phyloP scores from a whole-genome alignment of 2,113 vertebrate genomes.

The Alces alces region DNA sequence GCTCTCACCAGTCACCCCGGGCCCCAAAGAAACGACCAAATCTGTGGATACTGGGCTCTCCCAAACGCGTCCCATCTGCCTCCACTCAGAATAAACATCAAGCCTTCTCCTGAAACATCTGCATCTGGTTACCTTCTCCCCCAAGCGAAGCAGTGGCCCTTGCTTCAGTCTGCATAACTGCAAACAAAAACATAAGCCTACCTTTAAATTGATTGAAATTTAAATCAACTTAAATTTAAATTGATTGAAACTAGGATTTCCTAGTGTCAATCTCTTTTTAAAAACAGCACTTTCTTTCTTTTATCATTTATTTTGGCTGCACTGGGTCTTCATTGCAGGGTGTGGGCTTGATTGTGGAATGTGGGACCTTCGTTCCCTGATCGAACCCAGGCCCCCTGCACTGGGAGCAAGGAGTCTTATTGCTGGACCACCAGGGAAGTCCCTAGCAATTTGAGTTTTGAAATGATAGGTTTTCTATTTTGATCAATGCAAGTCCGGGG shows the following conservation, averaged over 20 bases:
- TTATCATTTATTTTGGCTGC: not conserved
- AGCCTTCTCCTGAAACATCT: not conserved
- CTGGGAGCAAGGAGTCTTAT: not conserved
- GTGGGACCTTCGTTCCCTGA: not conserved
- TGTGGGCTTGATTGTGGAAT: not conserved
- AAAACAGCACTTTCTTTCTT: not conserved
- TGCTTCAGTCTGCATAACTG: not conserved
- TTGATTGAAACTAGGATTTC: not conserved
- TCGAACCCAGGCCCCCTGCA: not conserved
- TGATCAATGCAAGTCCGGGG: not conserved
- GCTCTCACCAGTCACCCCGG: not conserved
- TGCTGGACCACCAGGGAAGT: not conserved
- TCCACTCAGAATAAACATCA: not conserved
- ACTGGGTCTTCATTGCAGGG: fast-evolving
- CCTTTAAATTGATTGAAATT: not conserved
- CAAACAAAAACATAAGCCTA: not conserved
- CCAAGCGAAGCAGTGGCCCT: not conserved
- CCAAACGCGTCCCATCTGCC: not conserved
- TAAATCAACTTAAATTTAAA: not conserved
- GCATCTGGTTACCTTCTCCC: not conserved
- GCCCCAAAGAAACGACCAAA: not conserved
- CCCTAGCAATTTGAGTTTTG: not conserved
- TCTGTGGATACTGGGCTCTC: not conserved
- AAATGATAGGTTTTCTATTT: not conserved
- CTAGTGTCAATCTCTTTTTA: not conserved